Conservation (phyloP, 2,888 invertebrate species). For the Melinopterus prodromus region DNA sequence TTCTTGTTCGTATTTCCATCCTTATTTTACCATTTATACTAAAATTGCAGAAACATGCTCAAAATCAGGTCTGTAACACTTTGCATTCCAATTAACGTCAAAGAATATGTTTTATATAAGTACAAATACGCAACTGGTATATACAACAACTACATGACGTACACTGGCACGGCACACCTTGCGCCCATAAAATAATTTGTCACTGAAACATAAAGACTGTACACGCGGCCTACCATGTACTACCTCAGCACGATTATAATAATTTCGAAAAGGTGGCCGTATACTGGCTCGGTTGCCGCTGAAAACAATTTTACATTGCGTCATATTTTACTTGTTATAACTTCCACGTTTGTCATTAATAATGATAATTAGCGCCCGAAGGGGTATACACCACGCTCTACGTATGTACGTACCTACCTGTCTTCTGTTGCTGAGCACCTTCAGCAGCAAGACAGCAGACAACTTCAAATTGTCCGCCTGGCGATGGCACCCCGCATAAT, state of each 20-base stretch:
- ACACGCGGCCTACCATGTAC: not conserved
- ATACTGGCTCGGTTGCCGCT: not conserved
- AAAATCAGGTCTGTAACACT: too few relatives aligned
- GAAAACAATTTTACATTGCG: not conserved
- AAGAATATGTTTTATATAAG: not conserved
- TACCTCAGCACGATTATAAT: not conserved
- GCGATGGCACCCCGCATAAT: not conserved
- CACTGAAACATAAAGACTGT: slow-evolving; percentile 4
- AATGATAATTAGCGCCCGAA: not conserved
- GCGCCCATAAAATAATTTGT: not conserved
- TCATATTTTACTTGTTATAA: not conserved
- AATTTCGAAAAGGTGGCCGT: not conserved
- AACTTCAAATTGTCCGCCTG: not conserved
- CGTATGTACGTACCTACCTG: not conserved
- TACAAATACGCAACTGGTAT: not conserved
- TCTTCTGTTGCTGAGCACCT: not conserved
- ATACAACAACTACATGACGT: not conserved
- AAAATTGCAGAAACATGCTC: too few relatives aligned
- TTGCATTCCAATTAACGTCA: not conserved
- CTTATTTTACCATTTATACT: too few relatives aligned
- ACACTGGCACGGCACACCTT: not conserved
- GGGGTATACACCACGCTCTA: not conserved
- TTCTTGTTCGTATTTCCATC: too few relatives aligned
- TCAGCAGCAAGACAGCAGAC: not conserved
- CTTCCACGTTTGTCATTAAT: slow-evolving; percentile 4